Percentiles rank a stretch among this genome's conserved stretches.
These are phyloP conservation scores for Manis javanica DNA, from an alignment of 2,797 vertebrate species.

Conservation along the genomic window DNA sequence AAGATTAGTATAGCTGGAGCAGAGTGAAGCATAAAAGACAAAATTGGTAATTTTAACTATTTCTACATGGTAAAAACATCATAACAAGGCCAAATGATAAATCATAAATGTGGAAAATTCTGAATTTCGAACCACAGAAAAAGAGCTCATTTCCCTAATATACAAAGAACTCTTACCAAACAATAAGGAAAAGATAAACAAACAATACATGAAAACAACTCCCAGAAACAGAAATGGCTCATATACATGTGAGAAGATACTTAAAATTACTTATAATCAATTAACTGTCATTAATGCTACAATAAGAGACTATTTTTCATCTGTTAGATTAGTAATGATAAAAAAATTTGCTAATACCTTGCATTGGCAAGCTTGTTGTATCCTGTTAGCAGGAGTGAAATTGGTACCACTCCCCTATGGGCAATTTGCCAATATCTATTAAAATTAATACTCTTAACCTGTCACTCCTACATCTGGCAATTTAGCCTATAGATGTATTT, in stretches of 20 bases:
- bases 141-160: background rate
- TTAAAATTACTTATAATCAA: conserved; percentile 43
- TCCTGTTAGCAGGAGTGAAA: background rate
- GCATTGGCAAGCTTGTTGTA: background rate
- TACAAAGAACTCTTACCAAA: conserved; percentile 25
- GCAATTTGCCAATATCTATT: conserved; percentile 14
- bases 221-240: conserved; percentile 20
- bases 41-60: background rate
- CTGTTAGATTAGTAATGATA: conserved; percentile 40
- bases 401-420: background rate
- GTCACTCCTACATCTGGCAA: background rate
- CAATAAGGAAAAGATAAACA: conserved; percentile 14
- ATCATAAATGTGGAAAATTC: background rate
- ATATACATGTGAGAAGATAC: conserved; percentile 6
- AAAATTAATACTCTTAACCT: conserved; percentile 37
- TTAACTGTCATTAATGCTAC: conserved; percentile 43
- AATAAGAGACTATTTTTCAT: background rate
- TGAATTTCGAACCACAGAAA: conserved; percentile 22
- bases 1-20: background rate
- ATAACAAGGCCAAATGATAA: conserved; percentile 8
- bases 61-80: background rate
- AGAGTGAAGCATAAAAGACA: conserved; percentile 30
- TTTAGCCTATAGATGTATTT: conserved; percentile 49
- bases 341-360: background rate
- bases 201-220: background rate